phyloP scores from a whole-genome alignment of 2,113 vertebrate species.

The Clupea harengus region DNA sequence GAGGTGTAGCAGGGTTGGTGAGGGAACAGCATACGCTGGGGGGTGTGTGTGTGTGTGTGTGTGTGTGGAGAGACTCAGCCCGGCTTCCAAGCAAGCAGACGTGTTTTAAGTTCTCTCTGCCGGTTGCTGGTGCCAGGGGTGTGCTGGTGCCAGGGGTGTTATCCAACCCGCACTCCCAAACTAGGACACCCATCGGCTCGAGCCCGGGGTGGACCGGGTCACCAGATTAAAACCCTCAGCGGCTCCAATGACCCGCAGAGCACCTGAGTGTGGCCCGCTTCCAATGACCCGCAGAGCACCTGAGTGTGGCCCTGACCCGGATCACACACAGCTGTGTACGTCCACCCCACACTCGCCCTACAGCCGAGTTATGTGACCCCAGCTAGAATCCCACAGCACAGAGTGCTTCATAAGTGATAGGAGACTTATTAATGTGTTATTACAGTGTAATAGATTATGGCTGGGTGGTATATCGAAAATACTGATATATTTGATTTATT shows the following conservation, averaged over 20 bases:
- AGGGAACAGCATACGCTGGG: neutral
- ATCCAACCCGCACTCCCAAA: constrained; percentile 50
- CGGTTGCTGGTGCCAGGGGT: constrained; percentile 27
- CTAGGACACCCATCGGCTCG: constrained; percentile 48
- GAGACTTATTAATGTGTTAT: neutral
- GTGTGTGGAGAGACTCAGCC: neutral
- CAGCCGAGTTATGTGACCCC: neutral
- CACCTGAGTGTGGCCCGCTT: constrained; percentile 28
- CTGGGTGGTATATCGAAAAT: no score
- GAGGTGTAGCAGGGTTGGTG: no score
- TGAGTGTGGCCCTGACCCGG: neutral
- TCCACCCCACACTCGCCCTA: neutral
- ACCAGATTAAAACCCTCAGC: constrained; percentile 49
- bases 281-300: constrained; percentile 32
- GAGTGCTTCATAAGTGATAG: neutral
- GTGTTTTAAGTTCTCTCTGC: constrained; percentile 23
- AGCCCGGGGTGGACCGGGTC: constrained; percentile 30
- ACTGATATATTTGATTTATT: no score
- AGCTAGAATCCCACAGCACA: neutral
- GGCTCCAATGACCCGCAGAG: constrained; percentile 31
- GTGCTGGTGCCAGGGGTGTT: constrained; percentile 42
- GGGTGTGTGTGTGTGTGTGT: neutral
- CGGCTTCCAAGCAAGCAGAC: constrained; percentile 23
- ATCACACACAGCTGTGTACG: neutral
- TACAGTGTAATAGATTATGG: neutral